Evolutionary conservation across 2,797 vertebrate genomes (phyloP).

Genomic region (Anguilla pacifica): DNA sequence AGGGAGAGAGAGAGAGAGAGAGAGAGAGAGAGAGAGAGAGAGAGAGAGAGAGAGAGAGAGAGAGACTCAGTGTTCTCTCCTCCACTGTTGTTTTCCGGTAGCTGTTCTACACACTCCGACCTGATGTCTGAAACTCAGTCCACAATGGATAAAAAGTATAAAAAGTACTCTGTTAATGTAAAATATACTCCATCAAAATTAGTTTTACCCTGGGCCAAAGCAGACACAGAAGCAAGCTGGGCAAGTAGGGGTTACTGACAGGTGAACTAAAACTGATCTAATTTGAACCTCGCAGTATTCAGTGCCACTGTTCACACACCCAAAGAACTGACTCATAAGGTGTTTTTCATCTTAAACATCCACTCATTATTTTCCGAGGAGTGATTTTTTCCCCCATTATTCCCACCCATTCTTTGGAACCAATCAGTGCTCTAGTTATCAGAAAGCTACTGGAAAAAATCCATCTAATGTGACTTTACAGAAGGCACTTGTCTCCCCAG

Average conservation of each 20-base stretch:
- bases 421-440: neutral
- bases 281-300: neutral
- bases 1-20: constrained; percentile 12
- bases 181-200: too few relatives aligned
- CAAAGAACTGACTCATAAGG: neutral
- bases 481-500: neutral
- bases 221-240: neutral
- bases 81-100: constrained; percentile 45
- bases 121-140: constrained; percentile 35
- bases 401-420: neutral
- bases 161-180: too few relatives aligned
- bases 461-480: neutral
- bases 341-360: neutral
- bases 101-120: neutral
- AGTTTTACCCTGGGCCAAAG: too few relatives aligned
- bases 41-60: neutral
- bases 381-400: too few relatives aligned
- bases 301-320: neutral
- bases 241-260: neutral
- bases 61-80: constrained; percentile 48
- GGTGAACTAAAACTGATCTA: neutral
- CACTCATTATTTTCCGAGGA: neutral
- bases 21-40: constrained; percentile 17
- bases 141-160: too few relatives aligned
- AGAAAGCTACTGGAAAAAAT: neutral